Base-by-base conservation (phyloP, 2,113 vertebrate genomes). In the human (Homo sapiens) region DNA sequence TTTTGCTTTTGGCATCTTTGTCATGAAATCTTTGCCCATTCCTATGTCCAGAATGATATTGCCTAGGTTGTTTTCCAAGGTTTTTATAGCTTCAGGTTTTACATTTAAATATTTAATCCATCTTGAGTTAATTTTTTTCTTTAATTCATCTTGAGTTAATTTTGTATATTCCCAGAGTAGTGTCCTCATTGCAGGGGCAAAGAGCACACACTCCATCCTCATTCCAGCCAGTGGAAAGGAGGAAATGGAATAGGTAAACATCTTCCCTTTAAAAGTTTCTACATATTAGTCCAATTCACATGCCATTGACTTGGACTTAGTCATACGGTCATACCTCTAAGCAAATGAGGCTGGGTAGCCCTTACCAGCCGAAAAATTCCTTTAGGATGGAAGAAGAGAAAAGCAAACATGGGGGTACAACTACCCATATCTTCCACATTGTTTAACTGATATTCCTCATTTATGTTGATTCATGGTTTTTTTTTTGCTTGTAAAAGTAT, bases 191-290 rank as follows among this genome's bases (percentile, higher is more conserved):
- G 32, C 3, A 25, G 12, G 23, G 3, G 66, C 40, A 43, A 78
- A 72, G 86, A 92, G 40, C 30, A 92, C 23, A 75, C 9, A 59
- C 25, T 23, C 75, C n/a, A 81, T 81, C 30, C 48, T 70, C 17
- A 5, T 80, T 96, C 23, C 72, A 85, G 18, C 11, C 27, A 61
- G 78, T 35, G 52, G 30, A 85, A 35, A 70, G 35, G 50, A 80
- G 38, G 50, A 89, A 85, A 73, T 82, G 12, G 27, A 25, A 50
- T 16, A 89, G 8, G 8, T 82, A 27, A 16, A 81, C 48, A 12
- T 89, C n/a, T 61, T 92, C 64, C 22, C 61, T 81, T 89, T 75
- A 89, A 76, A 97, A 78, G 20, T 76, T 66, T 81, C 14, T 90
- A 75, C 38, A 14, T 3, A 3, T 59, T 55, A 73, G 17, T 66